Evolutionary conservation across 2,113 vertebrate species (phyloP).

Genomic region (Hypomesus transpacificus): DNA sequence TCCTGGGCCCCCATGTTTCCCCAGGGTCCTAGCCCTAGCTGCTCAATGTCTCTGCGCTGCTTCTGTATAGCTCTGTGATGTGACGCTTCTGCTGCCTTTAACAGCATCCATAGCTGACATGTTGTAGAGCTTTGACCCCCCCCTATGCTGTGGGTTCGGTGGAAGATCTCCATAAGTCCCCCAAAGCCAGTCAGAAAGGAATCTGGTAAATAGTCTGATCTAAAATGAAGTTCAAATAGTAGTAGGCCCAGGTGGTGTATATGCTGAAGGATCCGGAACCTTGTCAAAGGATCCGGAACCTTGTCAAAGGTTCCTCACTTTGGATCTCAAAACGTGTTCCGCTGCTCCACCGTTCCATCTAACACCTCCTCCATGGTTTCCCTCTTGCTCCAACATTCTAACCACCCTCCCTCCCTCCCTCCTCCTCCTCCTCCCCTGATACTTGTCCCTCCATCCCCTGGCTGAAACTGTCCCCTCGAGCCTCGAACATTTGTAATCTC

Average conservation of each 20-base stretch:
- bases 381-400: conserved; percentile 2
- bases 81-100: conserved; percentile 36
- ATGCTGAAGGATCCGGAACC: neutral
- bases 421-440: neutral
- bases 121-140: conserved; percentile 38
- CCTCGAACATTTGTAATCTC: neutral
- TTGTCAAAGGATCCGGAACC: neutral
- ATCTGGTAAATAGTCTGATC: no score
- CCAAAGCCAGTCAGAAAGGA: no score
- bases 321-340: neutral
- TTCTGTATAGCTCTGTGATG: conserved; percentile 36
- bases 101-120: conserved; percentile 30
- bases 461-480: neutral
- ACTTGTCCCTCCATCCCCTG: neutral
- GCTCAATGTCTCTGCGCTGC: conserved; percentile 35
- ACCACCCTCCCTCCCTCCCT: neutral
- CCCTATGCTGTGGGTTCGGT: neutral
- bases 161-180: neutral
- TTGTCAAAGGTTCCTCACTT: neutral
- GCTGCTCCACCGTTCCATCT: neutral
- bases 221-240: neutral
- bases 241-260: neutral
- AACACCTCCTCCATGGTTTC: neutral
- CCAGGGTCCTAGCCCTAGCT: conserved; percentile 38
- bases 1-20: conserved; percentile 33